phyloP scores from a whole-genome alignment of 2,113 vertebrate genomes.

The Albula goreensis region DNA sequence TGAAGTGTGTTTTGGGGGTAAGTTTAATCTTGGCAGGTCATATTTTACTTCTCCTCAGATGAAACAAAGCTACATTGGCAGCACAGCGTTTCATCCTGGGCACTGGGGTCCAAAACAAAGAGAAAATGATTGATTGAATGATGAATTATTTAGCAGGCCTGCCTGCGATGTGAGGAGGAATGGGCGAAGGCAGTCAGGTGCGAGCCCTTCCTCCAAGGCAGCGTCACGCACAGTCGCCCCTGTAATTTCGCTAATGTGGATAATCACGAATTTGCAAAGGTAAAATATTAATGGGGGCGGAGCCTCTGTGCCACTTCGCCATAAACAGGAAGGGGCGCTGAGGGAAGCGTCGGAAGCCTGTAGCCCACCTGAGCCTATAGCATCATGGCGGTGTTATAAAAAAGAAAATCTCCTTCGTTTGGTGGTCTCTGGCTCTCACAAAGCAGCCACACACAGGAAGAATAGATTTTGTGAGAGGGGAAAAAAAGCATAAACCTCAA shows the following conservation, averaged over 20 bases:
- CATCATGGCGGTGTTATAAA: background rate
- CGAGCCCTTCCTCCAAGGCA: conserved; percentile 31
- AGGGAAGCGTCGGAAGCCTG: background rate
- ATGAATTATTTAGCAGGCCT: conserved; percentile 80
- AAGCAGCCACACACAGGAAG: background rate
- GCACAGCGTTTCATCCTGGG: conserved; percentile 74
- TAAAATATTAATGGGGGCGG: conserved; percentile 67
- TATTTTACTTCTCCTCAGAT: conserved; percentile 77
- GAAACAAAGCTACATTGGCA: conserved; percentile 78
- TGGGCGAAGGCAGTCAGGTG: conserved; percentile 31
- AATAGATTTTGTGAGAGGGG: background rate
- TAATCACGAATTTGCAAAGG: conserved; percentile 67
- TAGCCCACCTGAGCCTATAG: background rate
- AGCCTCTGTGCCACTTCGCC: conserved; percentile 14
- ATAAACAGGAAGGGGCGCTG: background rate
- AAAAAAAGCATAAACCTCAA: background rate
- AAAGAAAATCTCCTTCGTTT: background rate
- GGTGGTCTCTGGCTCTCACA: background rate
- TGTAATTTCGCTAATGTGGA: conserved; percentile 70
- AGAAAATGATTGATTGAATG: conserved; percentile 81
- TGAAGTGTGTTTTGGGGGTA: conserved; percentile 52
- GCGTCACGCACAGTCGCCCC: conserved; percentile 49
- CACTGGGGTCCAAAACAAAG: conserved; percentile 81
- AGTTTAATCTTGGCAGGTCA: conserved; percentile 75
- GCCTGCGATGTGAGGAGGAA: conserved; percentile 53